Conservation (phyloP, 2,113 vertebrate genomes). For the Mustelus asterias region DNA sequence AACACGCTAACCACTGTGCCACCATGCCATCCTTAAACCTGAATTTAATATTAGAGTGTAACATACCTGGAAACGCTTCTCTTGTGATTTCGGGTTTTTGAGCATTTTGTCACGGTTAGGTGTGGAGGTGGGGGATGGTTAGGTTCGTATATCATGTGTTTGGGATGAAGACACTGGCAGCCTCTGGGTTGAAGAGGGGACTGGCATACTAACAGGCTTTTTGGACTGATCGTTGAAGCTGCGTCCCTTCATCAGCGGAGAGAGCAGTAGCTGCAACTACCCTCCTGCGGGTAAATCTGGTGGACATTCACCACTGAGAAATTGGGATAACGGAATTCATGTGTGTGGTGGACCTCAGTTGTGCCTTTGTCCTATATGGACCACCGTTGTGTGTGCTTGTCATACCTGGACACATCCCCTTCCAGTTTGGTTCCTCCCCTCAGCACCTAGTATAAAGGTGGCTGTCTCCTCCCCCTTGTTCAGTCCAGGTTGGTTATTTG, state of each 20-base stretch:
- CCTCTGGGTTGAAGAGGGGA: not conserved
- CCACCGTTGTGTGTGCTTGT: too few relatives aligned
- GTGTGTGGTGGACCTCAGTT: too few relatives aligned
- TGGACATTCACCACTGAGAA: not conserved
- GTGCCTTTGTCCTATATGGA: too few relatives aligned
- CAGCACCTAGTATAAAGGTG: too few relatives aligned
- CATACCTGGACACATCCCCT: too few relatives aligned
- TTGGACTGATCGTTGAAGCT: not conserved
- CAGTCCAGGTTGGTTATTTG: too few relatives aligned
- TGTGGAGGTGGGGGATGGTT: not conserved
- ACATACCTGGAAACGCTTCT: not conserved
- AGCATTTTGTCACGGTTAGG: not conserved
- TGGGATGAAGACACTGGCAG: not conserved
- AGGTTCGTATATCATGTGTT: not conserved
- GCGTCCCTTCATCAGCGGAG: not conserved
- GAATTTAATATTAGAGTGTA: too few relatives aligned
- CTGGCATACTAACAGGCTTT: not conserved
- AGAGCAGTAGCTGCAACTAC: not conserved
- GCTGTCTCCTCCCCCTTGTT: too few relatives aligned
- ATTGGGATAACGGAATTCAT: not conserved
- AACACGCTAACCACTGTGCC: too few relatives aligned
- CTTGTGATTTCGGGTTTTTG: not conserved
- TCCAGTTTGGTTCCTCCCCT: too few relatives aligned
- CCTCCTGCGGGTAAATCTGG: not conserved
- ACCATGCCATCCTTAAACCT: not conserved